A percentile compares a stretch with the other conserved stretches of the same genome.
Conservation (phyloP, 2,113 vertebrate species). For the Anseranas semipalmata region DNA sequence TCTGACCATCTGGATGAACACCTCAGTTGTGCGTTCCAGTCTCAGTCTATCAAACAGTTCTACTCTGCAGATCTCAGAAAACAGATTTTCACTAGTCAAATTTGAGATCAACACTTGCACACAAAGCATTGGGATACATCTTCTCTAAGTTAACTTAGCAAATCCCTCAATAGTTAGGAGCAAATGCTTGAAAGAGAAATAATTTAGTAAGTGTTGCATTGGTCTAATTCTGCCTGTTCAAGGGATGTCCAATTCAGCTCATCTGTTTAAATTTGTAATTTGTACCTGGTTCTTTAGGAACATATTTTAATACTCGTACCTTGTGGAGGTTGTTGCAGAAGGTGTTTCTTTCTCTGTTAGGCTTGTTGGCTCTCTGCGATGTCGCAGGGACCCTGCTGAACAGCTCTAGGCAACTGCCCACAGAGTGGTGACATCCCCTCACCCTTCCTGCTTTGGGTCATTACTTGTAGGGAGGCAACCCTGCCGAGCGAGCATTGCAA, state of each 20-base stretch:
- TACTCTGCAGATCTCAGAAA: neutral
- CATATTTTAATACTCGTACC: neutral
- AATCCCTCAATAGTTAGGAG: neutral
- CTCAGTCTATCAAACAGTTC: neutral
- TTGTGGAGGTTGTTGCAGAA: neutral
- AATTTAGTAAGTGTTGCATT: neutral
- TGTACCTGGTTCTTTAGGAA: neutral
- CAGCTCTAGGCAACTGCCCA: neutral
- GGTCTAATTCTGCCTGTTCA: neutral
- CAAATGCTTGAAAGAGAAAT: neutral
- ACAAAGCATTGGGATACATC: rapidly evolving
- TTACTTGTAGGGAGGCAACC: neutral
- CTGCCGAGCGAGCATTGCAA: neutral
- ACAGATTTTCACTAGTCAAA: neutral
- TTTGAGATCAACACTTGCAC: neutral
- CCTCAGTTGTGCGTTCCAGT: neutral
- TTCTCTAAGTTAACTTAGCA: neutral
- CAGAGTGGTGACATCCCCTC: neutral
- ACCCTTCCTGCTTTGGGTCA: neutral
- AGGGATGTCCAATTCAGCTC: neutral
- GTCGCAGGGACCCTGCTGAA: neutral
- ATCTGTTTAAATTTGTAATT: neutral
- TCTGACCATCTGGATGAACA: neutral
- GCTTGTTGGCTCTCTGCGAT: neutral
- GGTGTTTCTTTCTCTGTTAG: neutral